Conservation (phyloP, 2,797 vertebrate genomes). For the Cyclopterus lumpus region DNA sequence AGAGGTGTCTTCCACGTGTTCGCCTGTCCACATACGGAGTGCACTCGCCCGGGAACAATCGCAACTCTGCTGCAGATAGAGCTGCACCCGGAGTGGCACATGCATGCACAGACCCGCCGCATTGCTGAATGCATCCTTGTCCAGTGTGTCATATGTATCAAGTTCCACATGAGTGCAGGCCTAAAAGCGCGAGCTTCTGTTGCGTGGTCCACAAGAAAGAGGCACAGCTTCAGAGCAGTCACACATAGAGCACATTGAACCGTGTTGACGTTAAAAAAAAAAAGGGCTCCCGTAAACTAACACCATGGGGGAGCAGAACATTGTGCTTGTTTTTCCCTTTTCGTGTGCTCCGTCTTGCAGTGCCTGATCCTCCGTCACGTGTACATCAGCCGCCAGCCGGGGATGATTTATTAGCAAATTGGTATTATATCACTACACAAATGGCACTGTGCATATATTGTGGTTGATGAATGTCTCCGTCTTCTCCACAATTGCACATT, state of each 20-base stretch:
- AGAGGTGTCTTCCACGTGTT: constrained; percentile 34
- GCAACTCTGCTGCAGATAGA: constrained; percentile 1
- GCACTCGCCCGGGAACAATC: constrained; percentile 30
- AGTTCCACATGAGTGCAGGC: constrained; percentile 35
- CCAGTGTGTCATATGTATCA: constrained; percentile 26
- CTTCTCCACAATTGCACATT: not conserved
- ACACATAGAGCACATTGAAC: constrained; percentile 13
- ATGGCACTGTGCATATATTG: not conserved
- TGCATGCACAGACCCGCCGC: constrained; percentile 28
- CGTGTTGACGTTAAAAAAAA: constrained; percentile 31
- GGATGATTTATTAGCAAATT: constrained; percentile 10
- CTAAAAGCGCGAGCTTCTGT: constrained; percentile 1
- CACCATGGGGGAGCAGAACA: constrained; percentile 13
- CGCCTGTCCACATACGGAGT: constrained; percentile 61
- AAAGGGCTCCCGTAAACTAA: constrained; percentile 16
- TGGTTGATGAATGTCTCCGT: not conserved
- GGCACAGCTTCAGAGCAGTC: constrained; percentile 10
- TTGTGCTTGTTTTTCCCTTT: not conserved
- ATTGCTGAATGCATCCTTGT: not conserved
- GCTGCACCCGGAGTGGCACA: constrained; percentile 17
- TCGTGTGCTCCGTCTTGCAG: constrained; percentile 3
- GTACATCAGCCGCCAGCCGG: constrained; percentile 3
- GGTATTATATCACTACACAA: not conserved
- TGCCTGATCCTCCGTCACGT: constrained; percentile 7
- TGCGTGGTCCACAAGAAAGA: not conserved